phyloP scores from a whole-genome alignment of 2,888 invertebrate species.

The Pharmacophagus antenor region DNA sequence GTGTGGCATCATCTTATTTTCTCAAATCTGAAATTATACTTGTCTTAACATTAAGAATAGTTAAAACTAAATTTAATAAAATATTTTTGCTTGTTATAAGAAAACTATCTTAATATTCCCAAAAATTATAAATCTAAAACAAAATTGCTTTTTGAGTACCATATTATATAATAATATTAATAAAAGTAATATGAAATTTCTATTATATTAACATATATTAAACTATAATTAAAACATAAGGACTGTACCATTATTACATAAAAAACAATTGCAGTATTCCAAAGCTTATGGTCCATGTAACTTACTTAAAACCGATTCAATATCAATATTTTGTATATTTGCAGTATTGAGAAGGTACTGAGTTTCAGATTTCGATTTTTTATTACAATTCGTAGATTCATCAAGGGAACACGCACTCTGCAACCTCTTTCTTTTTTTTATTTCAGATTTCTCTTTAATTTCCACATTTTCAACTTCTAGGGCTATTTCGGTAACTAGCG shows the following conservation, averaged over 20 bases:
- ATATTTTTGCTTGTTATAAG: too few species aligned
- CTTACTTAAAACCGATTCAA: slow-evolving; percentile 70
- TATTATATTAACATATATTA: slow-evolving; percentile 13
- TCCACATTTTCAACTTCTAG: slow-evolving; percentile 48
- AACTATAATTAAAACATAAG: slow-evolving; percentile 33
- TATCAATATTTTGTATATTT: slow-evolving; percentile 71
- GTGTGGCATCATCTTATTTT: too few species aligned
- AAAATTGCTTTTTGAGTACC: too few species aligned
- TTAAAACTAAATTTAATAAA: too few species aligned
- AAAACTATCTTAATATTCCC: too few species aligned
- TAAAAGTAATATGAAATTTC: slow-evolving; percentile 2
- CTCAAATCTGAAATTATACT: too few species aligned
- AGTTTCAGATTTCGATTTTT: slow-evolving; percentile 58
- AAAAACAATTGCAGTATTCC: slow-evolving; percentile 6
- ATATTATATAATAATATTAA: too few species aligned
- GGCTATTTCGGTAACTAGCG: slow-evolving; percentile 55
- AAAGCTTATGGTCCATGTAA: slow-evolving; percentile 65
- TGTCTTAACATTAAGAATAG: too few species aligned
- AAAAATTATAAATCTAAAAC: too few species aligned
- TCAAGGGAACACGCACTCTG: slow-evolving; percentile 49
- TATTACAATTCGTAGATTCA: slow-evolving; percentile 50
- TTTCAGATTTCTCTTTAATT: slow-evolving; percentile 42
- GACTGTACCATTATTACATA: slow-evolving; percentile 5
- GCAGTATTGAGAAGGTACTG: slow-evolving; percentile 59
- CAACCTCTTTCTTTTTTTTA: slow-evolving; percentile 60